These are phyloP conservation scores for Danio kyathit DNA, from an alignment of 2,797 vertebrate species.

Conservation along the genomic window DNA sequence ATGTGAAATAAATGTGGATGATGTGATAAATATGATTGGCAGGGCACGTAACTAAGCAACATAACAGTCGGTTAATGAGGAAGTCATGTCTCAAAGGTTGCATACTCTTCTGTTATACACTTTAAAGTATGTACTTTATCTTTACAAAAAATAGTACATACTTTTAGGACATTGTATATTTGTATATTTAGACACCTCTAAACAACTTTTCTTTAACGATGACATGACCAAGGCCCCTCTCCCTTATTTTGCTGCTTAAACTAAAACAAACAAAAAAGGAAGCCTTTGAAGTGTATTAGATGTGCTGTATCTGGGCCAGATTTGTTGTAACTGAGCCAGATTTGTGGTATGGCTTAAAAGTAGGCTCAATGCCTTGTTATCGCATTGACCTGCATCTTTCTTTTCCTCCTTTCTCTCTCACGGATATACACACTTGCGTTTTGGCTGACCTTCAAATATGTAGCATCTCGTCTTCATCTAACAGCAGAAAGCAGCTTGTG, in stretches of 20 bases:
- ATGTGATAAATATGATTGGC: too few species aligned
- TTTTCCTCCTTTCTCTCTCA: slow-evolving; percentile 12
- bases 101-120: too few species aligned
- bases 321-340: not conserved
- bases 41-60: too few species aligned
- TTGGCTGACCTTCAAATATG: slow-evolving; percentile 45
- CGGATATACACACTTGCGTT: slow-evolving; percentile 16
- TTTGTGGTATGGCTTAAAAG: not conserved
- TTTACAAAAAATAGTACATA: too few species aligned
- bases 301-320: not conserved
- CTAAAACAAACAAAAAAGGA: not conserved
- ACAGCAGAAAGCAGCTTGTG: slow-evolving; percentile 46
- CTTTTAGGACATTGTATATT: too few species aligned
- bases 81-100: too few species aligned
- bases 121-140: too few species aligned
- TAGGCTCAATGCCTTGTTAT: not conserved
- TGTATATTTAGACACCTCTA: too few species aligned
- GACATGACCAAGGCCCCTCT: slow-evolving; percentile 10
- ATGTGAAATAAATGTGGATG: too few species aligned
- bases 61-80: too few species aligned
- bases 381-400: slow-evolving; percentile 15
- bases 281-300: not conserved
- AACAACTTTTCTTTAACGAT: not conserved
- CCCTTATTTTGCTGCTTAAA: not conserved
- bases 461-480: slow-evolving; percentile 29